Evolutionary conservation across 2,113 vertebrate genomes (phyloP).

Genomic region (Myiozetetes cayanensis): DNA sequence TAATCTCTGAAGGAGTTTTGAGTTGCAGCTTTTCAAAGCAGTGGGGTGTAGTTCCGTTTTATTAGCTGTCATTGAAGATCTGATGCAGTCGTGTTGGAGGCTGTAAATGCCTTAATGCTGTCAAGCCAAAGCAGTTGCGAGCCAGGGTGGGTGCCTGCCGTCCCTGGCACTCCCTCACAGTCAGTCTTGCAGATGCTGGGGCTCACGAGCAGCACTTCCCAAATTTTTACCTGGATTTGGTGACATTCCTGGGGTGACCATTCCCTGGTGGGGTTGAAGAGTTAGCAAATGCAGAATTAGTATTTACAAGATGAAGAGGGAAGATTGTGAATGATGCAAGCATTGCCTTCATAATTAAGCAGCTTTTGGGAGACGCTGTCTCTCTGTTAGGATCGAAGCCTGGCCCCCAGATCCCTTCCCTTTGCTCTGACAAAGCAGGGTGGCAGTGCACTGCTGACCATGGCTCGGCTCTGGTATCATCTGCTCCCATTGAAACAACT

Average conservation of each 20-base stretch:
- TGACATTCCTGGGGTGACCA: not conserved
- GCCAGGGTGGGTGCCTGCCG: not conserved
- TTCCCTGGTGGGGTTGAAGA: not conserved
- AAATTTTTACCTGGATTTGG: not conserved
- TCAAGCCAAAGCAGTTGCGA: not conserved
- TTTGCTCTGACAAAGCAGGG: not conserved
- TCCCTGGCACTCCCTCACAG: not conserved
- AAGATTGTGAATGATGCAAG: not conserved
- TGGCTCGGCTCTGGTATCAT: not conserved
- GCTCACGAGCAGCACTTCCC: not conserved
- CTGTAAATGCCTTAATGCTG: constrained; percentile 41
- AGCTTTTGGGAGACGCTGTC: not conserved
- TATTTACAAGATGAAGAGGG: not conserved
- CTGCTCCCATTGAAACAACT: not conserved
- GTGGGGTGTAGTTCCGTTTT: constrained; percentile 49
- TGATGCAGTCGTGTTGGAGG: constrained; percentile 7
- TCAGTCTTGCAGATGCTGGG: not conserved
- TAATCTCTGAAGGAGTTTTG: constrained; percentile 37
- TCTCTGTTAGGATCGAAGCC: not conserved
- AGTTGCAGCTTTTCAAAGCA: constrained; percentile 46
- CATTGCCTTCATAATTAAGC: not conserved
- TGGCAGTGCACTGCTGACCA: not conserved
- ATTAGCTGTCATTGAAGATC: constrained; percentile 55
- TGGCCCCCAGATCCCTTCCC: not conserved
- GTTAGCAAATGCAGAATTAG: not conserved